phyloP scores from a whole-genome alignment of 2,113 vertebrate genomes.

The Dicerorhinus sumatrensis region DNA sequence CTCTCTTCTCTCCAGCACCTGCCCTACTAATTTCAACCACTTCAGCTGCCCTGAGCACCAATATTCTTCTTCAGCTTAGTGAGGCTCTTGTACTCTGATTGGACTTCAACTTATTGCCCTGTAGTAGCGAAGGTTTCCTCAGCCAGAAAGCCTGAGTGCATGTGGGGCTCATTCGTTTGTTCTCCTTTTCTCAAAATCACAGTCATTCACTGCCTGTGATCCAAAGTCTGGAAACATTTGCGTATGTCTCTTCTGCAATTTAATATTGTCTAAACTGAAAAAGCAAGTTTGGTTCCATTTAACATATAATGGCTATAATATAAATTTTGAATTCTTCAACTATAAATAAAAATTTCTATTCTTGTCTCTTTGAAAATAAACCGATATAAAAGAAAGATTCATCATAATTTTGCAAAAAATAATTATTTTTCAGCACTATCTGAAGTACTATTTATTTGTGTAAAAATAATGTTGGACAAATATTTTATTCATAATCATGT shows the following conservation, averaged over 20 bases:
- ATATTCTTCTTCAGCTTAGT: neutral
- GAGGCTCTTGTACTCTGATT: neutral
- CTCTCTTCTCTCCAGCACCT: neutral
- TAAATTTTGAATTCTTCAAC: neutral
- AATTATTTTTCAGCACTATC: neutral
- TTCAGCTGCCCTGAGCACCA: neutral
- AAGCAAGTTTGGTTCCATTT: neutral
- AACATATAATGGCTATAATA: neutral
- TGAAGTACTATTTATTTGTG: neutral
- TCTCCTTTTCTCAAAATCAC: neutral
- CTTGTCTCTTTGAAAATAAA: neutral
- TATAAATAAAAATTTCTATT: neutral
- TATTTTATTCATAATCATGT: neutral
- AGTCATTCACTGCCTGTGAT: neutral
- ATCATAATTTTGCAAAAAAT: neutral
- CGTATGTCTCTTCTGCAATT: neutral
- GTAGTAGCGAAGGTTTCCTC: too few relatives aligned
- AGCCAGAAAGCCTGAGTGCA: rapidly evolving
- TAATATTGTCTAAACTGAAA: neutral
- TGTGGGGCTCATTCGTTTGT: rapidly evolving
- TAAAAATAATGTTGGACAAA: neutral
- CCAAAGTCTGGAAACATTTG: neutral
- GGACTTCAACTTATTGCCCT: neutral
- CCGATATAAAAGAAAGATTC: neutral
- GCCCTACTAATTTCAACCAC: neutral